phyloP scores from a whole-genome alignment of 1,140 invertebrate species.

The Oryctes rhinoceros region DNA sequence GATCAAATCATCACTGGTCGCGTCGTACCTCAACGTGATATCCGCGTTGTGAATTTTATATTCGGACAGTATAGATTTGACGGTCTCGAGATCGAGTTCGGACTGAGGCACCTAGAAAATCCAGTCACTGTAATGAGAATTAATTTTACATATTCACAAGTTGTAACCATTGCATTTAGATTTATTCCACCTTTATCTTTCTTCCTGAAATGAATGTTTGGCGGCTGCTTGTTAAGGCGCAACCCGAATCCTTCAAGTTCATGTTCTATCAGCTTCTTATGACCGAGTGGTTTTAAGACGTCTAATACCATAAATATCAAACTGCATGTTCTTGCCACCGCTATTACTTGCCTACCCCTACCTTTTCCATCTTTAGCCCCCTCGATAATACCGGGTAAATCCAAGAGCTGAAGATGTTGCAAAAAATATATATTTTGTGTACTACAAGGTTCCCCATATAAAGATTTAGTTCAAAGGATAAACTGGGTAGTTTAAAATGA shows the following conservation, averaged over 20 bases:
- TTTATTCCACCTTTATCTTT: constrained; percentile 99
- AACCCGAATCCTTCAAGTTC: constrained; percentile 99
- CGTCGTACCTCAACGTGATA: constrained; percentile 93
- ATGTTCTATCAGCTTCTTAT: constrained; percentile 96
- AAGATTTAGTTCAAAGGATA: no score
- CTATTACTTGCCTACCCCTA: constrained; percentile 97
- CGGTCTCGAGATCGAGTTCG: constrained; percentile 94
- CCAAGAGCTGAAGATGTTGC: constrained; percentile 72
- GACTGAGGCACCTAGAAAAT: constrained; percentile 71
- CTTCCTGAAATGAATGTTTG: constrained; percentile 94
- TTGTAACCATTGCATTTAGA: constrained; percentile 82
- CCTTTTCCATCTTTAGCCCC: constrained; percentile 99
- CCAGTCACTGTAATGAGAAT: constrained; percentile 45
- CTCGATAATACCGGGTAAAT: constrained; percentile 99
- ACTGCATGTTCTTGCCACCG: constrained; percentile 97
- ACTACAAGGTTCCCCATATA: no score
- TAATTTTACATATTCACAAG: constrained; percentile 43
- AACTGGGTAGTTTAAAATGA: no score
- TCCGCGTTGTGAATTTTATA: constrained; percentile 99
- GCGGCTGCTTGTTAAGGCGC: constrained; percentile 95
- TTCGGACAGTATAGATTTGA: constrained; percentile 96
- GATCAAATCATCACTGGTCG: constrained; percentile 97
- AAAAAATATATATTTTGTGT: no score
- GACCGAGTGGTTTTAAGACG: constrained; percentile 95
- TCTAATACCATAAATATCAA: constrained; percentile 98